Evolutionary conservation across 2,113 vertebrate species (phyloP), one percentile per base, ranked within the genome.

Genomic region (Lucifuga dentata): DNA sequence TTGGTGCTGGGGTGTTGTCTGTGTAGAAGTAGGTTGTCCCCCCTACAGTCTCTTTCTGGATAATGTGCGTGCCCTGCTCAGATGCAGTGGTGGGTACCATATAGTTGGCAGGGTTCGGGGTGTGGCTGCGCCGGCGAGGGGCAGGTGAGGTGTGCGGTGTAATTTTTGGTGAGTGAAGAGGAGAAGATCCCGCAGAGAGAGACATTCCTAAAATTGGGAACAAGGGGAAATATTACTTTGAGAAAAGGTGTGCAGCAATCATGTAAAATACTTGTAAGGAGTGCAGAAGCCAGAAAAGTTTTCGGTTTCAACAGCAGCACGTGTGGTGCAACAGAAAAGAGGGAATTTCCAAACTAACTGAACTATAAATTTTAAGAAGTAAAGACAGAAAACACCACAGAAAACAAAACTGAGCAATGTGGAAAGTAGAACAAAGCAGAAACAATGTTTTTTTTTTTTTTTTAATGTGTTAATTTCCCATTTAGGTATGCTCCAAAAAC

Each of bases 21-120:
- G 98, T 99, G 86, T 98, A 99, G 92, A 99, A 99, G 90, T 99
- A 99, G 0, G 98, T 99, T 12, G 98, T 99, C 72, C 98, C 98
- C 51, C 98, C 97, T 17, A 99, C 98, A 45, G 98, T 99, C 92
- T 99, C 98, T 90, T 99, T 99, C 90, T 99, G 98, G 71, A 99
- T 98, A 52, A 99, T 92, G 87, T 98, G 96, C 61, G 94, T 85
- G 62, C 94, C 94, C 74, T 93, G 93, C 46, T 96, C 97, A 61
- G 96, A 94, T 77, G 94, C 95, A 82, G 93, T 96, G 89, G 95
- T 95, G 91, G 98, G 96, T 90, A 95, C 97, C 96, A 98, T 95
- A 93, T 97, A 99, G 86, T 95, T 98, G 86, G 95, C 96, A 79
- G 98, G 96, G 92, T 97, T 98, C 68, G 97, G 98, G 89, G 98